phyloP scores from a whole-genome alignment of 2,113 vertebrate species.

The Xenus cinereus region DNA sequence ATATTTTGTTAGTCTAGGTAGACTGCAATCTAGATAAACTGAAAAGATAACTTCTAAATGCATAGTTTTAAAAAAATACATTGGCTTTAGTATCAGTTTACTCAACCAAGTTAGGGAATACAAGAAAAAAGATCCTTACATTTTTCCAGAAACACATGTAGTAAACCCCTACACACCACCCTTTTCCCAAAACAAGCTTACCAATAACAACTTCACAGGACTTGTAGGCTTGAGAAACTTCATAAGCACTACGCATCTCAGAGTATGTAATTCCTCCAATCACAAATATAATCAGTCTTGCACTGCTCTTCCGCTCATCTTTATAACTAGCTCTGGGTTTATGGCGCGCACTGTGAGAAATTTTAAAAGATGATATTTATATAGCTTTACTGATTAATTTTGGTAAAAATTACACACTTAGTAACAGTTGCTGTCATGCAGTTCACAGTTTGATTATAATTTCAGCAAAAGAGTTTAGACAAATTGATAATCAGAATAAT shows the following conservation, averaged over 20 bases:
- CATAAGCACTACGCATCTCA: slow-evolving; percentile 93
- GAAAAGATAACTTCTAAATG: not conserved
- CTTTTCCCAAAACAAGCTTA: slow-evolving; percentile 60
- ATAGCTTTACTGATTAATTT: not conserved
- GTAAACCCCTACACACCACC: not conserved
- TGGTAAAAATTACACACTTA: not conserved
- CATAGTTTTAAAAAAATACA: not conserved
- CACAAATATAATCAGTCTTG: slow-evolving; percentile 91
- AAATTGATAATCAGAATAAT: not conserved
- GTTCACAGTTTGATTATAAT: not conserved
- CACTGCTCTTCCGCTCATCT: slow-evolving; percentile 82
- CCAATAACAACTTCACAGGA: slow-evolving; percentile 93
- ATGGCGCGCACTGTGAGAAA: slow-evolving; percentile 76
- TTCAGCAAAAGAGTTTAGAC: not conserved
- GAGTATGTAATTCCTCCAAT: slow-evolving; percentile 90
- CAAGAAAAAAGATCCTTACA: not conserved
- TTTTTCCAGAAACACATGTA: not conserved
- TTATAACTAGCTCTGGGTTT: slow-evolving; percentile 73
- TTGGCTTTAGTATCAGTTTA: not conserved
- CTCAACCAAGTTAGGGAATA: not conserved
- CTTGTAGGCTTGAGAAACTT: slow-evolving; percentile 86
- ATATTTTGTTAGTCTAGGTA: not conserved
- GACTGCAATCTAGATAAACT: not conserved
- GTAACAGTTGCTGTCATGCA: not conserved
- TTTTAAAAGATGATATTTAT: not conserved